A percentile compares a stretch with the other conserved stretches of the same genome.
Conservation (phyloP, 53 echinoderm and acorn worm species). For the Mesocentrotus franciscanus region DNA sequence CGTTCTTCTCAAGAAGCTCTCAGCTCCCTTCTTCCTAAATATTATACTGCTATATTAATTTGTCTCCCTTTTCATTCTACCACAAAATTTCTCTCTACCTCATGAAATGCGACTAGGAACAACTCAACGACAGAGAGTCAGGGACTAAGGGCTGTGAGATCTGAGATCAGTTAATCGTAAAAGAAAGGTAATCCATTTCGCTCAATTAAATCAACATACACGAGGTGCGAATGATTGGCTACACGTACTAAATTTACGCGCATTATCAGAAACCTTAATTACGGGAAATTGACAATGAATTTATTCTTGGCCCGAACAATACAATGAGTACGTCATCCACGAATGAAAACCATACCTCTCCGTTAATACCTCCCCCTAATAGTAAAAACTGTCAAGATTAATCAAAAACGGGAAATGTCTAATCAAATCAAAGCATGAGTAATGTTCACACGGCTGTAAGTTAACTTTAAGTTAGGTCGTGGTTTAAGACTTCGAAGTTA, state of each 20-base stretch:
- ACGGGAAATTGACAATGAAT: conserved; percentile 50
- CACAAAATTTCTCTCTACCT: not conserved
- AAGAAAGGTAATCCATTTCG: not conserved
- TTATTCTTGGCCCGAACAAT: conserved; percentile 10
- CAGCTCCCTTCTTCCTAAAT: too few relatives aligned
- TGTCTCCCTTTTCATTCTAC: not conserved
- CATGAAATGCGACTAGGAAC: not conserved
- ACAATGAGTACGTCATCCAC: not conserved
- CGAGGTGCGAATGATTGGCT: not conserved
- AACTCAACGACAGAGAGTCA: not conserved
- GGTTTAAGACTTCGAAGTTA: too few relatives aligned
- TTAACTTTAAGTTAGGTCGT: too few relatives aligned
- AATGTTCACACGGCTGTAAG: too few relatives aligned
- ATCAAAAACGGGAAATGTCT: not conserved
- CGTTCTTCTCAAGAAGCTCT: not conserved
- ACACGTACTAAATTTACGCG: not conserved
- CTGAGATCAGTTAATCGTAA: not conserved
- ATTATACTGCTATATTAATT: not conserved
- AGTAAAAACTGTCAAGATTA: not conserved
- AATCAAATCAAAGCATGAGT: not conserved
- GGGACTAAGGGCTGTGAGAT: not conserved
- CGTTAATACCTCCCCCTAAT: conserved; percentile 5
- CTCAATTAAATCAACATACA: conserved; percentile 10
- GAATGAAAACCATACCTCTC: not conserved
- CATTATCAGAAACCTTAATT: not conserved